Percentiles rank a stretch among this genome's conserved stretches.
Conservation (phyloP, 2,113 vertebrate species). For the Dasyornis broadbenti region DNA sequence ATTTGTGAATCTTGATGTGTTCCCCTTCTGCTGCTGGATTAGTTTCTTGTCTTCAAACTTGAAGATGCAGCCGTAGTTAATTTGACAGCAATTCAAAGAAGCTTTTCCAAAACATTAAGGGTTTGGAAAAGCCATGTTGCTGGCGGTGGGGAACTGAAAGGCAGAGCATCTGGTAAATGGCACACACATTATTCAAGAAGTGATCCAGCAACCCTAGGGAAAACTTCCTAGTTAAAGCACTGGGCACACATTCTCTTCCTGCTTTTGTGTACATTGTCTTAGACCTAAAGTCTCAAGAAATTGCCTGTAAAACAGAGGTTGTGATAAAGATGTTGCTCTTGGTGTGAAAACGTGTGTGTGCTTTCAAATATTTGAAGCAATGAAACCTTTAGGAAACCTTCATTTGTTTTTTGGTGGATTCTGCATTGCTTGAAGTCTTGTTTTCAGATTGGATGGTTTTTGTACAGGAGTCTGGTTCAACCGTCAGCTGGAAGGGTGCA, state of each 20-base stretch:
- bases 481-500: not conserved
- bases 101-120: not conserved
- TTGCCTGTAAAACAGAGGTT: not conserved
- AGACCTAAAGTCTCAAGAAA: not conserved
- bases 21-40: not conserved
- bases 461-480: not conserved
- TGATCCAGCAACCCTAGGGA: not conserved
- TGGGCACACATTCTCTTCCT: not conserved
- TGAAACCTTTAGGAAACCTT: not conserved
- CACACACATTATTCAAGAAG: not conserved
- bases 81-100: not conserved
- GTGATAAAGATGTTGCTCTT: not conserved
- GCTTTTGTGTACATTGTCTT: not conserved
- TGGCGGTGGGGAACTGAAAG: not conserved
- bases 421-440: not conserved
- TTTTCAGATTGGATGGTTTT: not conserved
- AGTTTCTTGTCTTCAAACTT: not conserved
- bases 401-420: not conserved
- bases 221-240: not conserved
- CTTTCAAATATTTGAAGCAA: not conserved
- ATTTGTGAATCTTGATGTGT: fast-evolving
- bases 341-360: not conserved
- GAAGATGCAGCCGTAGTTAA: not conserved
- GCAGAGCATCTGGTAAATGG: not conserved
- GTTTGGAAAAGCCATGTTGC: not conserved